Percentiles rank a stretch among this genome's conserved stretches.
These are phyloP conservation scores for Ceyx margarethae DNA, from an alignment of 2,113 vertebrate species.

Conservation along the genomic window DNA sequence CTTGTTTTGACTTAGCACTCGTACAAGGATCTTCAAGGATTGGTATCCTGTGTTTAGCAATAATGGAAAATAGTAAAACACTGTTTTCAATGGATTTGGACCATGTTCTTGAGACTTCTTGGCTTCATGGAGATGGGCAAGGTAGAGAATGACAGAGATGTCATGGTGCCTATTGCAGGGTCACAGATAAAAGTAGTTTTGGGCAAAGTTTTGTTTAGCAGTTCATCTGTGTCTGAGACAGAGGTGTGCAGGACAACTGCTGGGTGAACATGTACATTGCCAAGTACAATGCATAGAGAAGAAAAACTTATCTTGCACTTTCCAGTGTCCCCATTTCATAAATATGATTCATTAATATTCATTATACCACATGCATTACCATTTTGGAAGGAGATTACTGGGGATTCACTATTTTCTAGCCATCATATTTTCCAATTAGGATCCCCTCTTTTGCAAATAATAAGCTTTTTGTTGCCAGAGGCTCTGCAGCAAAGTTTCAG, in stretches of 20 bases:
- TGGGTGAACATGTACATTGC: not conserved
- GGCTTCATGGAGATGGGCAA: not conserved
- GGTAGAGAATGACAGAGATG: not conserved
- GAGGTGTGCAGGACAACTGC: not conserved
- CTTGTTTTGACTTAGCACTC: not conserved
- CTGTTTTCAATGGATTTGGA: not conserved
- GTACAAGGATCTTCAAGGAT: not conserved
- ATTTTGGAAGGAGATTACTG: conserved; percentile 71
- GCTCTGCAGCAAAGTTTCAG: conserved; percentile 63
- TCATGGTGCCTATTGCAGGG: not conserved
- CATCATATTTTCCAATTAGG: conserved; percentile 76
- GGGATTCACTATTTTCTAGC: conserved; percentile 71
- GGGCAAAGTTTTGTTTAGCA: not conserved
- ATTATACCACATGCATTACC: conserved; percentile 67
- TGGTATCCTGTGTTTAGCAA: not conserved
- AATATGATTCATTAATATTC: conserved; percentile 74
- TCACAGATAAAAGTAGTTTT: not conserved
- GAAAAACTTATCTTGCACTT: conserved; percentile 63
- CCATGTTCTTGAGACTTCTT: not conserved
- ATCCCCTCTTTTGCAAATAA: conserved; percentile 73
- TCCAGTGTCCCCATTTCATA: conserved; percentile 66
- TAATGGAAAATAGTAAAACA: not conserved
- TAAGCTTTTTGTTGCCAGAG: conserved; percentile 68
- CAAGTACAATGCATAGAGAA: not conserved
- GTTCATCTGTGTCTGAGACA: not conserved